These are phyloP conservation scores for Phthorimaea operculella DNA, from an alignment of 1,140 invertebrate species.

Conservation along the genomic window DNA sequence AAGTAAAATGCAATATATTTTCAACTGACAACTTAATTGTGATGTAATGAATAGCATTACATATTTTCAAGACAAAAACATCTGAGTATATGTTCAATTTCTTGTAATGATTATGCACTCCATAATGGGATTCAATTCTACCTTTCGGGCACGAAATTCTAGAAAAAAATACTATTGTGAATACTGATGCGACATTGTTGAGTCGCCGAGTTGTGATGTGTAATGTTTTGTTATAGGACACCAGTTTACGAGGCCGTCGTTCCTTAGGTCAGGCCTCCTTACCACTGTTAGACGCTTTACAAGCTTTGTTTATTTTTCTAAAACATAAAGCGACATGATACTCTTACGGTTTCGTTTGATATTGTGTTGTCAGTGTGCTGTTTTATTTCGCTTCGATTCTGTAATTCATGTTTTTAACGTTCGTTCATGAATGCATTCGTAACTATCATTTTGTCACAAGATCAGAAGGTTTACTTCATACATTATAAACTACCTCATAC, in stretches of 20 bases:
- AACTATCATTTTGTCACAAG: background rate
- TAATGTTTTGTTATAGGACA: slow-evolving; percentile 63
- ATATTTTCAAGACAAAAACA: too few species aligned
- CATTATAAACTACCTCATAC: too few species aligned
- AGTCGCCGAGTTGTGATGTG: slow-evolving; percentile 24
- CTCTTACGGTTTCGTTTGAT: slow-evolving; percentile 18
- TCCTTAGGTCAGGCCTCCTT: slow-evolving; percentile 60
- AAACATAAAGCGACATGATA: slow-evolving; percentile 53
- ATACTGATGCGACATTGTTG: background rate
- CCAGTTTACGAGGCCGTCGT: slow-evolving; percentile 61
- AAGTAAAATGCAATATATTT: too few species aligned
- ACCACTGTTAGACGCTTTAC: slow-evolving; percentile 43
- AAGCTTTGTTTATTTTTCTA: slow-evolving; percentile 26
- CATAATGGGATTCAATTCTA: too few species aligned
- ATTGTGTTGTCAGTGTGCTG: slow-evolving; percentile 43
- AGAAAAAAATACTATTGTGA: too few species aligned
- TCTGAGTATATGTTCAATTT: too few species aligned
- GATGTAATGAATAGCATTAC: too few species aligned
- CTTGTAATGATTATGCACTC: too few species aligned
- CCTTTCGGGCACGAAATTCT: too few species aligned
- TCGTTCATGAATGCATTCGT: background rate
- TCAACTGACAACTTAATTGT: too few species aligned
- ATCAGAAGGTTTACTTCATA: too few species aligned
- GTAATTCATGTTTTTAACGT: slow-evolving; percentile 3
- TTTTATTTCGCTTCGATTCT: slow-evolving; percentile 16